Conservation (phyloP, 1,140 invertebrate genomes). For the Marisa cornuarietis region DNA sequence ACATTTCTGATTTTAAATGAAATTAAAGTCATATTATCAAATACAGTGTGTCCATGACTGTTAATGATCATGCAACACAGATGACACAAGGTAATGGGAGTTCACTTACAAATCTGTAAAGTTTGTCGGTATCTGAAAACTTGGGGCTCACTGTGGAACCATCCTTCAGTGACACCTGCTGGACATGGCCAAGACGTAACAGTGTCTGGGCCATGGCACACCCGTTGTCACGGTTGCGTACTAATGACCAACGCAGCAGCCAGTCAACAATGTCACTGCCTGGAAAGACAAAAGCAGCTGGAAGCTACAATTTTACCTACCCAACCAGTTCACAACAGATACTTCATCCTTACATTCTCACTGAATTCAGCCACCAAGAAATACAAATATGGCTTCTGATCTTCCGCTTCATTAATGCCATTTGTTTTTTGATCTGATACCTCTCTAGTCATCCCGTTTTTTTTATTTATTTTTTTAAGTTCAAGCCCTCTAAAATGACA, state of each 20-base stretch:
- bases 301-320: no score
- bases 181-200: constrained; percentile 53
- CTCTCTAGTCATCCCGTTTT: no score
- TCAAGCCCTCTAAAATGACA: no score
- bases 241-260: constrained; percentile 53
- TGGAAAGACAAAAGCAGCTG: constrained; percentile 11
- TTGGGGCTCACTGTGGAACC: constrained; percentile 42
- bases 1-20: no score
- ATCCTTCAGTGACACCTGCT: constrained; percentile 53
- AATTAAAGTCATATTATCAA: no score
- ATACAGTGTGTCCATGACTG: background rate
- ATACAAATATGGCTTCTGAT: no score
- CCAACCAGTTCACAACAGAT: no score
- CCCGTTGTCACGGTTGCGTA: constrained; percentile 49
- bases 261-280: constrained; percentile 52
- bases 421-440: no score
- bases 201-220: constrained; percentile 52
- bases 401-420: no score
- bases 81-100: background rate
- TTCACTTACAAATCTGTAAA: constrained; percentile 57
- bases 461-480: no score
- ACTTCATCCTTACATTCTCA: no score
- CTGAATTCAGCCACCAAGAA: no score
- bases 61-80: background rate
- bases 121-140: constrained; percentile 50